Evolutionary conservation across 2,113 vertebrate genomes (phyloP).

Genomic region (Quiscalus mexicanus): DNA sequence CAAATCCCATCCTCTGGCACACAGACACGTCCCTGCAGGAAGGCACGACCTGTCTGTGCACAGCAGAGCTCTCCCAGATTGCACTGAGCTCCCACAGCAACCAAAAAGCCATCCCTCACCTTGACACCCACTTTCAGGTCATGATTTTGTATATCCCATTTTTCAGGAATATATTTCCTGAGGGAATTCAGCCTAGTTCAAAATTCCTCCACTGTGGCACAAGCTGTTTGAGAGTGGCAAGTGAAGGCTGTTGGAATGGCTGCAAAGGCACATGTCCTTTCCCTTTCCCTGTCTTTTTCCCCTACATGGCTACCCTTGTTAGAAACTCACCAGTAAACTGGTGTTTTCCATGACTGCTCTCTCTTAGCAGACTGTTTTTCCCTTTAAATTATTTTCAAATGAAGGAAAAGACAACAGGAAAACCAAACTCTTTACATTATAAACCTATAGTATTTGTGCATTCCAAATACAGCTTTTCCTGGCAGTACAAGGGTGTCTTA

Average conservation of each 20-base stretch:
- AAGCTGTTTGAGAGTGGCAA: neutral
- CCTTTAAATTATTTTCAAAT: neutral
- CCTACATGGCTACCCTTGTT: neutral
- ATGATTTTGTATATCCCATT: neutral
- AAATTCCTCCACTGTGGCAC: neutral
- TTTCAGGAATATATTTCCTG: neutral
- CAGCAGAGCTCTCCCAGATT: neutral
- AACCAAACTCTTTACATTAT: neutral
- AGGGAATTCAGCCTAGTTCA: slow-evolving; percentile 2
- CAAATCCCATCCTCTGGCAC: neutral
- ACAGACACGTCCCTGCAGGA: rapidly evolving
- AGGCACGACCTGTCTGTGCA: neutral
- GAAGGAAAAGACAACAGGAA: neutral
- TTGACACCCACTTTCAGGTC: slow-evolving; percentile 12
- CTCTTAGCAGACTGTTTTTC: neutral
- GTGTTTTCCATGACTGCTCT: neutral
- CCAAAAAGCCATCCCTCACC: neutral
- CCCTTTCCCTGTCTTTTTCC: neutral
- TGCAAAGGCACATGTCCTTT: neutral
- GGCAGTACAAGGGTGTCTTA: neutral
- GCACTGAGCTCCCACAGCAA: neutral
- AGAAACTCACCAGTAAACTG: neutral
- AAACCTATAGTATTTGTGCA: neutral
- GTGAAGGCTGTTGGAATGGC: neutral
- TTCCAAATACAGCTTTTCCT: neutral